A percentile compares a stretch with the other conserved stretches of the same genome.
Evolutionary conservation across 2,113 vertebrate genomes (phyloP).

Genomic region (Rhodinocichla rosea): DNA sequence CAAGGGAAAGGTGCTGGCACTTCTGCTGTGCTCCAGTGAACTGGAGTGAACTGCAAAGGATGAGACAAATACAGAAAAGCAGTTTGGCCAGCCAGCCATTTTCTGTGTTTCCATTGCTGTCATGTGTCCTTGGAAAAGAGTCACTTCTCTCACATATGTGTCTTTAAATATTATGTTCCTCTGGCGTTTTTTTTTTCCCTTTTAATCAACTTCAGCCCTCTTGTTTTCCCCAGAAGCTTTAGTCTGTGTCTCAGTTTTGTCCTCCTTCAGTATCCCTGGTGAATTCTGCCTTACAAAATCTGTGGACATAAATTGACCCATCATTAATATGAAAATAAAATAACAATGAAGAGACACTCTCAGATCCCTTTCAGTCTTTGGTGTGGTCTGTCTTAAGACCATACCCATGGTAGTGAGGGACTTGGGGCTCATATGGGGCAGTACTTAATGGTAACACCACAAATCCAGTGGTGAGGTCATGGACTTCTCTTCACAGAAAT

Average conservation of each 20-base stretch:
- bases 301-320: constrained; percentile 21
- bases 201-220: constrained; percentile 51
- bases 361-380: constrained; percentile 33
- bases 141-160: neutral
- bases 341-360: constrained; percentile 54
- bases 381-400: constrained; percentile 28
- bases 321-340: constrained; percentile 31
- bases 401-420: neutral
- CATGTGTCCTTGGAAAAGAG: constrained; percentile 25
- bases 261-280: constrained; percentile 27
- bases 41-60: constrained; percentile 20
- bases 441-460: neutral
- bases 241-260: constrained; percentile 27
- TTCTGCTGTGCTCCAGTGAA: neutral
- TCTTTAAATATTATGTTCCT: constrained; percentile 26
- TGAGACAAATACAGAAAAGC: neutral
- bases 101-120: neutral
- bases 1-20: neutral
- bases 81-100: neutral
- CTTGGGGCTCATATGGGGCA: neutral
- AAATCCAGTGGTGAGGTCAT: constrained; percentile 45
- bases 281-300: constrained; percentile 52
- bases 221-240: constrained; percentile 45
- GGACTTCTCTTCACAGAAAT: constrained; percentile 43
- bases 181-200: neutral